Percentiles rank a stretch among this genome's conserved stretches.
Conservation (phyloP, 2,888 invertebrate genomes). For the Tholera decimalis region DNA sequence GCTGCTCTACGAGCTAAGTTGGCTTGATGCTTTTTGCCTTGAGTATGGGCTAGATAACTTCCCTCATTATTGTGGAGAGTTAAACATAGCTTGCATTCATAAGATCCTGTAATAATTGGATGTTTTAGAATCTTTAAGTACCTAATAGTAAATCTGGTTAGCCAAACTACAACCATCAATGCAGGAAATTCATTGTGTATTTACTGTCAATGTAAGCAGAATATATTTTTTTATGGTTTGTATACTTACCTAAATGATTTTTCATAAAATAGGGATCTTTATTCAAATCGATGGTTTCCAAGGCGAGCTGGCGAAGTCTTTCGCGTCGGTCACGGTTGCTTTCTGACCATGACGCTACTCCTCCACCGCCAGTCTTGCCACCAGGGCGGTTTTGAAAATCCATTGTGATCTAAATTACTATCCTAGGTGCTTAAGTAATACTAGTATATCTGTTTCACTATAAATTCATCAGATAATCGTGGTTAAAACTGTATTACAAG, state of each 20-base stretch:
- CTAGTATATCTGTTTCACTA: background rate
- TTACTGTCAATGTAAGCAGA: background rate
- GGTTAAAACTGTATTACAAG: background rate
- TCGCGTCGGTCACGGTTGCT: slow-evolving; percentile 99
- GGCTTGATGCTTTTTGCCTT: slow-evolving; percentile 99
- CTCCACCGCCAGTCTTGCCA: slow-evolving; percentile 99
- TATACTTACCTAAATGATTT: slow-evolving; percentile 96
- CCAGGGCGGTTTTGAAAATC: slow-evolving; percentile 99
- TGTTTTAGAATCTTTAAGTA: background rate
- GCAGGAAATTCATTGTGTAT: background rate
- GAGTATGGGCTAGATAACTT: slow-evolving; percentile 99
- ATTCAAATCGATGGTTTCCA: slow-evolving; percentile 99
- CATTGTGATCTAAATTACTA: slow-evolving; percentile 91
- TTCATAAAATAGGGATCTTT: slow-evolving; percentile 99
- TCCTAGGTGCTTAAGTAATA: background rate
- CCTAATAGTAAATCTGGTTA: background rate
- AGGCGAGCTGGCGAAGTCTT: slow-evolving; percentile 97
- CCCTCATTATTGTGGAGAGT: slow-evolving; percentile 99
- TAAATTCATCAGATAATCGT: background rate
- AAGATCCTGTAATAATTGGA: slow-evolving; percentile 93
- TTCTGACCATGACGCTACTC: slow-evolving; percentile 99
- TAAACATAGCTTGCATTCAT: slow-evolving; percentile 99
- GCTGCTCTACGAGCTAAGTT: slow-evolving; percentile 99
- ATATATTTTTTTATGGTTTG: background rate
- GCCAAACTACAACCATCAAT: background rate